Percentiles rank a stretch among this genome's conserved stretches.
Conservation (phyloP, 2,888 invertebrate genomes). For the Ametastegia equiseti region DNA sequence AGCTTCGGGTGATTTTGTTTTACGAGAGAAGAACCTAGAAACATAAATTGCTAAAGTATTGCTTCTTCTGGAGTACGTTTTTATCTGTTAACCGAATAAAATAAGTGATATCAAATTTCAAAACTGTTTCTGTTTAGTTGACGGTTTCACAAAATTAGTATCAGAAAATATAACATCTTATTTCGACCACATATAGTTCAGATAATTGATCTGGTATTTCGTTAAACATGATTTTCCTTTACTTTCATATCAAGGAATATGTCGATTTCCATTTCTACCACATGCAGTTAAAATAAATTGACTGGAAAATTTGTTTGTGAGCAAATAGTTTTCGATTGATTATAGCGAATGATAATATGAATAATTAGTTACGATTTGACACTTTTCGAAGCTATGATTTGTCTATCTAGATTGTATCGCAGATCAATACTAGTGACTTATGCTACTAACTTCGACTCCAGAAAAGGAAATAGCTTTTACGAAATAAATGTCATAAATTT, state of each 20-base stretch:
- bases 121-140: not conserved
- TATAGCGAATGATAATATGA: slow-evolving; percentile 1
- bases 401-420: not conserved
- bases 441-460: not conserved
- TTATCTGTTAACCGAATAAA: not conserved
- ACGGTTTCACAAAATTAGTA: not conserved
- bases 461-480: not conserved
- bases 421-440: slow-evolving; percentile 7
- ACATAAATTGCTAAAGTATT: slow-evolving; percentile 9
- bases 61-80: not conserved
- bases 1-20: slow-evolving; percentile 78
- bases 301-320: not conserved
- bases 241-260: slow-evolving; percentile 15
- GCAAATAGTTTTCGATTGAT: too few relatives aligned
- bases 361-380: slow-evolving; percentile 22
- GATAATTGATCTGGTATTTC: not conserved
- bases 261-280: slow-evolving; percentile 12
- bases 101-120: not conserved
- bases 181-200: not conserved
- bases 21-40: slow-evolving; percentile 89
- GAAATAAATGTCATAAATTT: not conserved
- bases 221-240: not conserved
- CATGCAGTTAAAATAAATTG: slow-evolving; percentile 10
- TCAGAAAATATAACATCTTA: not conserved
- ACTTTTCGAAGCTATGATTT: slow-evolving; percentile 13